These are phyloP conservation scores for Drosophila demipolita DNA, from an alignment of 2,888 invertebrate species.

Conservation along the genomic window DNA sequence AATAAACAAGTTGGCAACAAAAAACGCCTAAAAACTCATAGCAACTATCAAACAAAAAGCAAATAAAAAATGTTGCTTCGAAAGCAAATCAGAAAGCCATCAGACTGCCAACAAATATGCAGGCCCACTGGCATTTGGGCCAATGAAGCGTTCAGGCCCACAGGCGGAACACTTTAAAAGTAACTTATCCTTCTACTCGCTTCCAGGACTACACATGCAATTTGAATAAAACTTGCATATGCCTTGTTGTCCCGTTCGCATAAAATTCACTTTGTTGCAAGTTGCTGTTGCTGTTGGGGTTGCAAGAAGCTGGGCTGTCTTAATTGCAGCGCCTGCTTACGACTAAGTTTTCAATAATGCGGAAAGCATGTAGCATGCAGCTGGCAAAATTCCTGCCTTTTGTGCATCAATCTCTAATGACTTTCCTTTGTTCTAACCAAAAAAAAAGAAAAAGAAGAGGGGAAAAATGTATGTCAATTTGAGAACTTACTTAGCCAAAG, in stretches of 20 bases:
- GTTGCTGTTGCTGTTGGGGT: constrained; percentile 18
- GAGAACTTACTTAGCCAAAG: constrained; percentile 57
- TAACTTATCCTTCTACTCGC: constrained; percentile 68
- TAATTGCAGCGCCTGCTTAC: constrained; percentile 69
- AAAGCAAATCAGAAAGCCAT: constrained; percentile 80
- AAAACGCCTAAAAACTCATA: constrained; percentile 53
- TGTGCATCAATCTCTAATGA: constrained; percentile 68
- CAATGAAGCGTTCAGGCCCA: constrained; percentile 48
- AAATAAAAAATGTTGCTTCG: constrained; percentile 56
- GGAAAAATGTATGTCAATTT: constrained; percentile 65
- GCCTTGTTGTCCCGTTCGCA: constrained; percentile 57
- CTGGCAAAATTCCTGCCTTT: constrained; percentile 55
- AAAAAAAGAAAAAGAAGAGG: constrained; percentile 1
- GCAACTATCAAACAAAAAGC: constrained; percentile 39
- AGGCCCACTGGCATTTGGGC: constrained; percentile 64
- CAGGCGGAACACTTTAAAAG: constrained; percentile 68
- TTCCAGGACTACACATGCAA: constrained; percentile 50
- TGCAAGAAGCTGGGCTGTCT: constrained; percentile 31
- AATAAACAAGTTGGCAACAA: constrained; percentile 73
- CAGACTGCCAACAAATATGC: constrained; percentile 53
- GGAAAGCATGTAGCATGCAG: constrained; percentile 56
- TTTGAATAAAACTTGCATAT: constrained; percentile 75
- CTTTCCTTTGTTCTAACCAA: constrained; percentile 56
- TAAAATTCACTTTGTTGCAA: constrained; percentile 65
- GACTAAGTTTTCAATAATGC: constrained; percentile 76